These are phyloP conservation scores for Ophonus ardosiacus DNA, from an alignment of 2,888 invertebrate genomes.

Conservation along the genomic window DNA sequence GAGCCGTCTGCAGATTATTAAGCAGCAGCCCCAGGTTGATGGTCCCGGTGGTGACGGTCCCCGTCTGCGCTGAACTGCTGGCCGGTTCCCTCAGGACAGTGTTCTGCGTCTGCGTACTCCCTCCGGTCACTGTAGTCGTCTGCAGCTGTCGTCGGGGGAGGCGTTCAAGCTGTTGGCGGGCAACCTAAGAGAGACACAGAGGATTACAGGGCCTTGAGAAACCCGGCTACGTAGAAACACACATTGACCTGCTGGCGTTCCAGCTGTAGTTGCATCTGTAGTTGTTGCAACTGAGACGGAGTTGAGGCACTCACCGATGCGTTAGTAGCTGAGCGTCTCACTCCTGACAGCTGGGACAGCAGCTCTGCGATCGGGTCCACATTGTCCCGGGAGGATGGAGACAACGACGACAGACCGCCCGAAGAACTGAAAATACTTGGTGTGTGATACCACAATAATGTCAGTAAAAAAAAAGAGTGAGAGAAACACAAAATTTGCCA, in stretches of 20 bases:
- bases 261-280: slow-evolving; percentile 96
- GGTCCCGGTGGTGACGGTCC: slow-evolving; percentile 60
- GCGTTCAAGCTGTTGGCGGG: slow-evolving; percentile 92
- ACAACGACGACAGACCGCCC: slow-evolving; percentile 89
- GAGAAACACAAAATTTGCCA: background rate
- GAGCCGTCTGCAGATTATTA: slow-evolving; percentile 69
- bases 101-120: slow-evolving; percentile 70
- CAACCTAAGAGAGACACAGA: slow-evolving; percentile 79
- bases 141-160: slow-evolving; percentile 90
- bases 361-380: slow-evolving; percentile 98
- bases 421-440: slow-evolving; percentile 83
- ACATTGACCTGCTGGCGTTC: slow-evolving; percentile 90
- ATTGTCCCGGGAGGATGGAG: slow-evolving; percentile 93
- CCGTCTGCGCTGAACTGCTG: slow-evolving; percentile 62
- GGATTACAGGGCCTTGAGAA: background rate
- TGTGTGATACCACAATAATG: slow-evolving; percentile 61
- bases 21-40: slow-evolving; percentile 72
- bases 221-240: slow-evolving; percentile 67
- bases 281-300: slow-evolving; percentile 92
- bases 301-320: slow-evolving; percentile 77
- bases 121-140: slow-evolving; percentile 78
- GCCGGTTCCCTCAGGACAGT: slow-evolving; percentile 69
- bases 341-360: slow-evolving; percentile 95
- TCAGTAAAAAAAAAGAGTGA: slow-evolving; percentile 28
- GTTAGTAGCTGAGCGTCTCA: slow-evolving; percentile 83